Conservation (phyloP, 2,113 vertebrate species). For the Ammodytes dubius region DNA sequence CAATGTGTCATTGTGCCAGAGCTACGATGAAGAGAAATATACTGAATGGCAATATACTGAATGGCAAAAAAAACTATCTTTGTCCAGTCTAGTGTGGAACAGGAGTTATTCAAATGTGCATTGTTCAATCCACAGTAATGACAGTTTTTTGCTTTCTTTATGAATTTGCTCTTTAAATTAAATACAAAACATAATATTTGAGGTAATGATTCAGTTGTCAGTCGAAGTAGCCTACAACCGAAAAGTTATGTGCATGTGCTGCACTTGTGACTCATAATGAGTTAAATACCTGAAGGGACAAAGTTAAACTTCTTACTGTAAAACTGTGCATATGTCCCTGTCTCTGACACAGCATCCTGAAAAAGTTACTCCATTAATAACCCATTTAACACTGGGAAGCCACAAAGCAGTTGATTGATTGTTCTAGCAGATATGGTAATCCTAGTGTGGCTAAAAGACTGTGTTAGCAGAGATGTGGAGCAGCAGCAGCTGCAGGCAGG, state of each 20-base stretch:
- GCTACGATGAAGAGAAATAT: conserved; percentile 13
- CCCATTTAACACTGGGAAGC: conserved; percentile 70
- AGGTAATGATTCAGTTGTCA: conserved; percentile 9
- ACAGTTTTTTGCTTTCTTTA: not conserved
- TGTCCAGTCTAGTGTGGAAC: not conserved
- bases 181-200: not conserved
- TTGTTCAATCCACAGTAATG: conserved; percentile 1
- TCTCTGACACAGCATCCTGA: conserved; percentile 56
- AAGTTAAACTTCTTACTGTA: conserved; percentile 27
- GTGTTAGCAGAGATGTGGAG: conserved; percentile 57
- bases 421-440: conserved; percentile 64
- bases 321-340: conserved; percentile 57
- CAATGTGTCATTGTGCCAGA: conserved; percentile 8
- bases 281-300: conserved; percentile 7
- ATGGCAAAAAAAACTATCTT: not conserved
- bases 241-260: not conserved
- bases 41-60: conserved; percentile 9
- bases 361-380: conserved; percentile 75
- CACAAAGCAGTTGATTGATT: conserved; percentile 70
- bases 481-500: conserved; percentile 53
- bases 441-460: conserved; percentile 42
- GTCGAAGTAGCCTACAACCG: not conserved
- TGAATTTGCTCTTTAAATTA: not conserved
- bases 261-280: conserved; percentile 22
- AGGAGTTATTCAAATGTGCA: conserved; percentile 1